phyloP scores from a whole-genome alignment of 2,888 invertebrate species.

The Eupithecia vulgata region DNA sequence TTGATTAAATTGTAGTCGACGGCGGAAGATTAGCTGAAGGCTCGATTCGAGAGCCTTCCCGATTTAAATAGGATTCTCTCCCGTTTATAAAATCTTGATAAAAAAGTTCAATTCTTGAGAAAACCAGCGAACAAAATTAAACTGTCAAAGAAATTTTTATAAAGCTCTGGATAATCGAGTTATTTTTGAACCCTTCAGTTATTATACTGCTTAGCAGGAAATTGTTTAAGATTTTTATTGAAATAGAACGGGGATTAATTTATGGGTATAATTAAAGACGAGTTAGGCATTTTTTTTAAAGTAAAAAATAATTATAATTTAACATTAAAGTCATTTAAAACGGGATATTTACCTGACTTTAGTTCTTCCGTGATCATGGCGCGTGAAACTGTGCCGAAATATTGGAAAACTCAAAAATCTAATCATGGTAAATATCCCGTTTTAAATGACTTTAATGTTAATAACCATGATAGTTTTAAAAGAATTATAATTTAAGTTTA shows the following conservation, averaged over 20 bases:
- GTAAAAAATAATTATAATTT: not conserved
- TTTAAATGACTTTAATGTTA: too few species aligned
- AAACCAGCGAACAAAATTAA: slow-evolving; percentile 58
- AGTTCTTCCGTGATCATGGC: too few species aligned
- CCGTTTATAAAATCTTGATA: slow-evolving; percentile 9
- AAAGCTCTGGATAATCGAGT: slow-evolving; percentile 57
- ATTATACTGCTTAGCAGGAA: slow-evolving; percentile 40
- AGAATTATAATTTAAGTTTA: not conserved
- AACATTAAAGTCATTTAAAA: too few species aligned
- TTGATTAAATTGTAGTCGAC: slow-evolving; percentile 84
- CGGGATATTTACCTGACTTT: too few species aligned
- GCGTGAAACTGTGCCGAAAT: too few species aligned
- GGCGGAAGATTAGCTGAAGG: slow-evolving; percentile 81
- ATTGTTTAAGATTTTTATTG: slow-evolving; percentile 37
- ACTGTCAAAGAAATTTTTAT: slow-evolving; percentile 58
- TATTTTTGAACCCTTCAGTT: slow-evolving; percentile 57
- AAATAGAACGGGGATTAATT: slow-evolving; percentile 38
- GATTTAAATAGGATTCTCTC: slow-evolving; percentile 74
- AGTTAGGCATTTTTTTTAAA: slow-evolving; percentile 25
- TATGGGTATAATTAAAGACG: slow-evolving; percentile 41
- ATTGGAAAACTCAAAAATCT: too few species aligned
- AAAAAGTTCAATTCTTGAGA: slow-evolving; percentile 46
- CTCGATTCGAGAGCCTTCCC: slow-evolving; percentile 80
- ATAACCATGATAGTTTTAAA: too few species aligned
- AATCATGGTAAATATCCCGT: too few species aligned